Conservation (phyloP, 2,888 invertebrate species). For the Cistogaster globosa region DNA sequence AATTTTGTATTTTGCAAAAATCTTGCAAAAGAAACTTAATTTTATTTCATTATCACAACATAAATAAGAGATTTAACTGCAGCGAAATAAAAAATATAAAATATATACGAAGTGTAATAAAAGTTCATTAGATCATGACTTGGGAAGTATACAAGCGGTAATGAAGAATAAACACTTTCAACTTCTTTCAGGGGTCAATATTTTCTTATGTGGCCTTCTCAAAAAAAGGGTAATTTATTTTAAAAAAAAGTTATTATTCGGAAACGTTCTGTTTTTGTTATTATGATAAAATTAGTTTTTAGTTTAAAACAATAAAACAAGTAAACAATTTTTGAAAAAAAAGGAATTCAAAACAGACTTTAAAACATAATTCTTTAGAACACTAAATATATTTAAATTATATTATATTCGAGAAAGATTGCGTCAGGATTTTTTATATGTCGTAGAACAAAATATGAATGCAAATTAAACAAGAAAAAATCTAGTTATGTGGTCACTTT, state of each 20-base stretch:
- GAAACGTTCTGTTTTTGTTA: no score
- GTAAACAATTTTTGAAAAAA: no score
- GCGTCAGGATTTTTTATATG: no score
- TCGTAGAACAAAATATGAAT: no score
- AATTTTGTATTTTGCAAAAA: not conserved
- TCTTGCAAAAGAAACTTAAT: constrained; percentile 4
- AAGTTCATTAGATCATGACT: constrained; percentile 65
- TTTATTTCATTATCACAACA: constrained; percentile 44
- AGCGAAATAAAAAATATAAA: not conserved
- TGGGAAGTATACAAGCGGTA: constrained; percentile 28
- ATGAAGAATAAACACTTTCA: constrained; percentile 49
- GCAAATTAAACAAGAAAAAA: no score
- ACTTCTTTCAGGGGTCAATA: constrained; percentile 18
- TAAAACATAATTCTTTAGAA: no score
- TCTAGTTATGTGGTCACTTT: no score
- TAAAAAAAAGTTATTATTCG: not conserved
- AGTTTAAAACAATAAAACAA: no score
- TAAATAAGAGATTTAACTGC: constrained; percentile 20
- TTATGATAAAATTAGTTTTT: no score
- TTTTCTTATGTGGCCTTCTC: not conserved
- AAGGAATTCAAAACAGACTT: no score
- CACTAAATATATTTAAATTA: no score
- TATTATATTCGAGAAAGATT: no score
- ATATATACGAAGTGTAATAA: constrained; percentile 47
- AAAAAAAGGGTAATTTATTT: not conserved